Evolutionary conservation across 2,797 vertebrate genomes (phyloP).

Genomic region (Clarias laeviceps): DNA sequence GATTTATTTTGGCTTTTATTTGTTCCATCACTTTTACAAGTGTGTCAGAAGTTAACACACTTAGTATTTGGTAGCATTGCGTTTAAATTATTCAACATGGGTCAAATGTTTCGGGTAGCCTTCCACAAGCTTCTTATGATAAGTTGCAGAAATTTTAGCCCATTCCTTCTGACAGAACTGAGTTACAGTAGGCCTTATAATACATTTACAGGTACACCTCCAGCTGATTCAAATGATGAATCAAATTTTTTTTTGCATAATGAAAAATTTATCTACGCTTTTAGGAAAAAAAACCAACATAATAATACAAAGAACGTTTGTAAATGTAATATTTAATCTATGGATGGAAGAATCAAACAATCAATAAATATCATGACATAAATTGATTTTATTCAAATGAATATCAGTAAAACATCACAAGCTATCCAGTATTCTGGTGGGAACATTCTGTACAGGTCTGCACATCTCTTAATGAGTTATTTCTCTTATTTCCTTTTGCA

Average conservation of each 20-base stretch:
- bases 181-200: too few relatives aligned
- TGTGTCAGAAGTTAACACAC: too few relatives aligned
- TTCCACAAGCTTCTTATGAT: too few relatives aligned
- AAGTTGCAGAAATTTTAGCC: too few relatives aligned
- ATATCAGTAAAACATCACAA: conserved; percentile 28
- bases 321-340: neutral
- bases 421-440: neutral
- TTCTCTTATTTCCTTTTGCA: conserved; percentile 48
- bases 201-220: too few relatives aligned
- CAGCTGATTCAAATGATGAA: neutral
- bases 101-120: too few relatives aligned
- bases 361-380: conserved; percentile 68
- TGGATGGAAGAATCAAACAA: neutral
- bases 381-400: too few relatives aligned
- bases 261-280: neutral
- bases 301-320: neutral
- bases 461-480: neutral
- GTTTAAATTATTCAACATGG: too few relatives aligned
- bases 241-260: neutral
- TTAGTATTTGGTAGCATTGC: too few relatives aligned
- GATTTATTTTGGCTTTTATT: too few relatives aligned
- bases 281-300: neutral
- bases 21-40: too few relatives aligned
- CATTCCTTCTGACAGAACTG: too few relatives aligned
- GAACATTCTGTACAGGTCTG: neutral